These are phyloP conservation scores for Orchesellides sinensis DNA, from an alignment of 2,888 invertebrate species.

Conservation along the genomic window DNA sequence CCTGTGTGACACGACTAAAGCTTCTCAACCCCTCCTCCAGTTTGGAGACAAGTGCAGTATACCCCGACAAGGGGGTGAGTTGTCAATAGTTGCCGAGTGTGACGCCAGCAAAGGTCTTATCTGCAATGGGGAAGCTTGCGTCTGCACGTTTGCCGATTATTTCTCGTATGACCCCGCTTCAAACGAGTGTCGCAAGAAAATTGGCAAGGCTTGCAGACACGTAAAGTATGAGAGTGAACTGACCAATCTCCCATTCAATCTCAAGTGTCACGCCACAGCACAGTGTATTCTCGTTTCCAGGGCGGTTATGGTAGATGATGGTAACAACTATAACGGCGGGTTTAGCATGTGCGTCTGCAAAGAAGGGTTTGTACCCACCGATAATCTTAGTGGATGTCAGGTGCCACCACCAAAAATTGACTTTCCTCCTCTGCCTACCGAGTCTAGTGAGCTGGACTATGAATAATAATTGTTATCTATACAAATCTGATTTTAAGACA, in stretches of 20 bases:
- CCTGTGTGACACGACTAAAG: no score
- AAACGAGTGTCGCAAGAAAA: conserved; percentile 63
- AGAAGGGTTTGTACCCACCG: conserved; percentile 34
- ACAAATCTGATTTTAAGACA: not conserved
- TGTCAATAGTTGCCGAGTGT: conserved; percentile 34
- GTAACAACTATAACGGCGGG: not conserved
- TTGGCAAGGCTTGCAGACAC: conserved; percentile 57
- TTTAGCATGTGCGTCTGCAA: conserved; percentile 63
- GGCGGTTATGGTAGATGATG: not conserved
- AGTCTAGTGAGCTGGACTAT: not conserved
- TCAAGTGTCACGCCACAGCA: conserved; percentile 64
- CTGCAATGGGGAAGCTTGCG: conserved; percentile 58
- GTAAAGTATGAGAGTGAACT: conserved; percentile 15
- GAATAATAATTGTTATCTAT: not conserved
- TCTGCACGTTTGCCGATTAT: conserved; percentile 45
- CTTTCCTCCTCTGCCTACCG: not conserved
- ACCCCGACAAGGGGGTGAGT: conserved; percentile 50
- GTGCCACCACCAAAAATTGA: conserved; percentile 23
- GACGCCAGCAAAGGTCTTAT: conserved; percentile 60
- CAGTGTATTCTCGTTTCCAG: conserved; percentile 28
- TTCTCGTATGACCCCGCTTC: conserved; percentile 58
- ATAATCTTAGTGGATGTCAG: conserved; percentile 39
- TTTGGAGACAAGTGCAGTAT: conserved; percentile 58
- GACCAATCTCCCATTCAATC: conserved; percentile 49
- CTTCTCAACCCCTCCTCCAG: conserved; percentile 24